A percentile compares a stretch with the other conserved stretches of the same genome.
Evolutionary conservation across 2,888 invertebrate species (phyloP).

Genomic region (Heliconius ethilla): DNA sequence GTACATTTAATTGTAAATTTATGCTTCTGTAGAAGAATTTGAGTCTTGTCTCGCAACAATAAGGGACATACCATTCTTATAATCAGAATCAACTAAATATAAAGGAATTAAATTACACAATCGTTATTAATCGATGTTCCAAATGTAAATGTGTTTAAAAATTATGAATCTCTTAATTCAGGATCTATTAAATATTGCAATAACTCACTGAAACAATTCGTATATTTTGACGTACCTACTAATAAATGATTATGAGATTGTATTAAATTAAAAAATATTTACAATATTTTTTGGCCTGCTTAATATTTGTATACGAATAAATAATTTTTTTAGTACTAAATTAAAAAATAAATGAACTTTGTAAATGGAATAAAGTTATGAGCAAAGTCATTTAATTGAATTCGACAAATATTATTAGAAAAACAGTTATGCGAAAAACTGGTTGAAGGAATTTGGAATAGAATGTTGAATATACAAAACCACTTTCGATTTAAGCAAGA

Average conservation of each 20-base stretch:
- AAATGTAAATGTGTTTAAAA: too few species aligned
- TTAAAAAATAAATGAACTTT: not conserved
- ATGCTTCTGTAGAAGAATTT: not conserved
- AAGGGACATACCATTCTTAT: not conserved
- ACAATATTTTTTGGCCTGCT: not conserved
- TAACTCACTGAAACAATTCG: too few species aligned
- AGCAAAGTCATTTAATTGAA: not conserved
- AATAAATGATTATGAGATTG: too few species aligned
- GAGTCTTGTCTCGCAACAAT: not conserved
- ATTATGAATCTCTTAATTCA: too few species aligned
- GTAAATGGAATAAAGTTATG: too few species aligned
- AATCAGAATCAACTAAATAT: not conserved
- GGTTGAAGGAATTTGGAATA: conserved; percentile 39
- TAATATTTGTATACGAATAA: not conserved
- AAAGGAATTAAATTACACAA: too few species aligned
- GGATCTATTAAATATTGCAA: too few species aligned
- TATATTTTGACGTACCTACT: too few species aligned
- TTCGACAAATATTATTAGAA: not conserved
- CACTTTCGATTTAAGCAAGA: conserved; percentile 41
- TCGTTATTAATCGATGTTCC: too few species aligned
- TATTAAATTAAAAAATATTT: too few species aligned
- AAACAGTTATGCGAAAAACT: conserved; percentile 33
- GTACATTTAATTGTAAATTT: conserved; percentile 1
- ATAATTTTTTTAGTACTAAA: not conserved
- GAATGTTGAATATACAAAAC: conserved; percentile 32